Base-by-base conservation (phyloP, 1,140 invertebrate genomes). In the Heliothis subflexa region DNA sequence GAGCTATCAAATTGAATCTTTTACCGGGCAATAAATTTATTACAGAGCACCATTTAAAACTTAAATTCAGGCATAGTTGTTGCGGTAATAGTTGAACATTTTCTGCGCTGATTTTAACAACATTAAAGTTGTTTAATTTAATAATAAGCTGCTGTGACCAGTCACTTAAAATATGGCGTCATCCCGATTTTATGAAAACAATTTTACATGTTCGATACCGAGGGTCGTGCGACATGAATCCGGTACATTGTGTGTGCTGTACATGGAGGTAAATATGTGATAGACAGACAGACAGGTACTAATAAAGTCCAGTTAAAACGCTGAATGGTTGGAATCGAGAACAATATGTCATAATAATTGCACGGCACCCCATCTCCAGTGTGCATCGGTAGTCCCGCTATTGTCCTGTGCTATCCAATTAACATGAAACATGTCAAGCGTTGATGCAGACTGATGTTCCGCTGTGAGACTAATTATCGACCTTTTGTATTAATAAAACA, bases 261-360 rank as follows among this genome's bases (percentile, higher is more conserved):
- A 40, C 1, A 16, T 52, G 21, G 9, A 64, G n/a, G n/a, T 64
- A 18, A 50, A 68, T 50, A 13, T 50, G 64, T 33, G 14, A 73
- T n/a, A 28, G 40, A n/a, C 9, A 75, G 7, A 75, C 47, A 50
- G 18, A 50, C 40, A 73, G 52, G 54, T 73, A 47, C 70, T 72
- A 72, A 72, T 72, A 47, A 61, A 47, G 78, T 73, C 50, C 57
- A 50, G 73, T 72, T 82, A 62, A 80, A 82, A 78, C 45, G 55
- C 45, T 68, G 71, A 81, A 82, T 80, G 57, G 52, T 72, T 78
- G 59, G 75, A 88, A 87, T 86, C 85, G 88, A 78, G 85, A 91
- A 93, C 91, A 92, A 92, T 93, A 90, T 88, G 88, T 90, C 90
- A 89, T 91, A 91, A 93, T 92, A 90, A 88, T 85, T 70, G 79